phyloP scores from a whole-genome alignment of 2,113 vertebrate genomes.

The Dipodomys spectabilis region DNA sequence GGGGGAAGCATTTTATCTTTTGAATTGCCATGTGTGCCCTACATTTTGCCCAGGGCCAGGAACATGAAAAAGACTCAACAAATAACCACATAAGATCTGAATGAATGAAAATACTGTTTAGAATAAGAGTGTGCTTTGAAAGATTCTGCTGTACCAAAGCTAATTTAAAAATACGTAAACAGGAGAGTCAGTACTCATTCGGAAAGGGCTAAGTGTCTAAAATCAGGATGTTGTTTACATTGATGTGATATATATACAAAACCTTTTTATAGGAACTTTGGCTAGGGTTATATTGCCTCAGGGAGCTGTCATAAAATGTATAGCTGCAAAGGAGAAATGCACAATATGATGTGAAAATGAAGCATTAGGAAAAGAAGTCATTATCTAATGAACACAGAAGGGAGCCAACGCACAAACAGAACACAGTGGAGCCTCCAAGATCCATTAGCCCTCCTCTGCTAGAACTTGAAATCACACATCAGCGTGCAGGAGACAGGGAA shows the following conservation, averaged over 20 bases:
- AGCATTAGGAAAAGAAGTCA: not conserved
- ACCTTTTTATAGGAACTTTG: slow-evolving; percentile 36
- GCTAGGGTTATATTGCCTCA: slow-evolving; percentile 38
- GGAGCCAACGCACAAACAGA: not conserved
- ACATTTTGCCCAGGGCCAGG: not conserved
- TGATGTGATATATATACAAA: slow-evolving; percentile 48
- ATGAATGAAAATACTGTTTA: slow-evolving; percentile 23
- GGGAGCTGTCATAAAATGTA: slow-evolving; percentile 64
- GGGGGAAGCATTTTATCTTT: slow-evolving; percentile 22
- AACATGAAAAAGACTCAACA: not conserved
- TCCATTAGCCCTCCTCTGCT: slow-evolving; percentile 15
- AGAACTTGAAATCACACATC: fast-evolving
- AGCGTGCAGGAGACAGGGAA: not conserved
- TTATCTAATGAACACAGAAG: slow-evolving; percentile 59
- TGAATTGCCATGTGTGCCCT: not conserved
- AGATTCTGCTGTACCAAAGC: not conserved
- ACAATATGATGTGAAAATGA: slow-evolving; percentile 54
- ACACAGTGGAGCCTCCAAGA: not conserved
- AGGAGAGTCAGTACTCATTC: slow-evolving; percentile 26
- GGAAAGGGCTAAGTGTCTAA: slow-evolving; percentile 57
- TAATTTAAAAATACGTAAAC: slow-evolving; percentile 56
- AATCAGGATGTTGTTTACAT: slow-evolving; percentile 61
- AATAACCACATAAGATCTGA: not conserved
- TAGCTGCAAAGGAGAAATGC: slow-evolving; percentile 32
- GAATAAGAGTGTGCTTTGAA: slow-evolving; percentile 3